A percentile compares a stretch with the other conserved stretches of the same genome.
These are phyloP conservation scores for Pelecanoides urinatrix DNA, from an alignment of 2,113 vertebrate species.

Conservation along the genomic window DNA sequence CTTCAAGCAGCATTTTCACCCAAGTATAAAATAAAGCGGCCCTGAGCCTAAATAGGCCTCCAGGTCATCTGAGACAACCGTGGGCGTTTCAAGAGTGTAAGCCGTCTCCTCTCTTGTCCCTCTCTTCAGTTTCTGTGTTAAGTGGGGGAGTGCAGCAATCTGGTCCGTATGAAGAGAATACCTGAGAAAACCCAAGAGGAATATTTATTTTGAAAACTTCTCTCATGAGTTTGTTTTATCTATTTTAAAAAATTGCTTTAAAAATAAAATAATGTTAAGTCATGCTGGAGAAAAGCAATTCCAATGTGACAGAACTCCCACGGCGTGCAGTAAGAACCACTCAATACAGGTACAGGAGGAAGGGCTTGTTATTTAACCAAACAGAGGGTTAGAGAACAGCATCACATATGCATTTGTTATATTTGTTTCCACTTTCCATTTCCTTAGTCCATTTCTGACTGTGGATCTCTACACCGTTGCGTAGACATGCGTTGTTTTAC, in stretches of 20 bases:
- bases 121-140: not conserved
- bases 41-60: not conserved
- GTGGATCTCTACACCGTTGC: not conserved
- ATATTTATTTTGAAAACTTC: not conserved
- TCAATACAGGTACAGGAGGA: not conserved
- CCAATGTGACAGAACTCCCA: not conserved
- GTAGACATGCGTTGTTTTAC: not conserved
- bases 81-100: not conserved
- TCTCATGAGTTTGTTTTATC: not conserved
- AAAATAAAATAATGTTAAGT: slow-evolving; percentile 1
- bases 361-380: not conserved
- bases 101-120: not conserved
- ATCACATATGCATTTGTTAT: not conserved
- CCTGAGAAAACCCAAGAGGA: not conserved
- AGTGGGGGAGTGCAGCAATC: not conserved
- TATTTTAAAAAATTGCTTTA: not conserved
- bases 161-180: not conserved
- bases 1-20: not conserved
- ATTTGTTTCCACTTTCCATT: not conserved
- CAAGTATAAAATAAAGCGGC: not conserved
- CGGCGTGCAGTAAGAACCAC: not conserved
- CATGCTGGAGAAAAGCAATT: not conserved
- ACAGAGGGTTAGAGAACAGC: not conserved
- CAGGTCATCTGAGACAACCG: not conserved
- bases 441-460: not conserved